Evolutionary conservation across 1,140 invertebrate species (phyloP), one percentile per base, ranked within the genome.

Genomic region (Bombus huntii): DNA sequence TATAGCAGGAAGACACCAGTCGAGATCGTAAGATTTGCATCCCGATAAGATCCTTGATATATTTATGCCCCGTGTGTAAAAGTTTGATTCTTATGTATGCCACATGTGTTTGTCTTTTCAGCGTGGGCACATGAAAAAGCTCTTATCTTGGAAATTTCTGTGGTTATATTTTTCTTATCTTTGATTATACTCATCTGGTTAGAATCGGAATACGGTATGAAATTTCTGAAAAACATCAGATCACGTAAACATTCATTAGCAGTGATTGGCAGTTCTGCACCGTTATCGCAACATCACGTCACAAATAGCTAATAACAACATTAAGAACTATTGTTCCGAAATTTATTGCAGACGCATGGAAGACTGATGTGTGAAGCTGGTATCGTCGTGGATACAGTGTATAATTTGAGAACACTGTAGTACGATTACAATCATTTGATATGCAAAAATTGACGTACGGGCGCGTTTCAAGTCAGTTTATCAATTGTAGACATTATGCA

Each of bases 21-120:
- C 9, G 44, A 71, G 72, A 70, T 80, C 65, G 81, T 53, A 37
- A 34, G 47, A 91, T 91, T 91, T 90, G 84, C 81, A 83, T 88
- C 86, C 65, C 81, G 89, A 91, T 91, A 91, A 91, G 87, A 76
- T 70, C 18, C 28, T 28, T 65, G 89, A 90, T 34, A 28, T 90
- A 83, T 90, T 90, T 90, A 90, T 90, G 73, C 57, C 18, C 57
- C 31, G 62, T 25, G 28, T 53, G 68, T 47, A 65, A 68, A 62
- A 76, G 85, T 78, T 80, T 86, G 86, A 88, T 86, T 53, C 68
- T 76, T 74, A 66, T 28, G 57, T 65, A 59, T 47, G 68, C 47
- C 28, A 34, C 37, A 47, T 31, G n/a, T 90, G 59, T 81, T 79
- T 90, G 74, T 70, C 25, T 34, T 39, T 37, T 25, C 28, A 31